Conservation (phyloP, 2,797 vertebrate species). For the Mormyrops boulengeri region DNA sequence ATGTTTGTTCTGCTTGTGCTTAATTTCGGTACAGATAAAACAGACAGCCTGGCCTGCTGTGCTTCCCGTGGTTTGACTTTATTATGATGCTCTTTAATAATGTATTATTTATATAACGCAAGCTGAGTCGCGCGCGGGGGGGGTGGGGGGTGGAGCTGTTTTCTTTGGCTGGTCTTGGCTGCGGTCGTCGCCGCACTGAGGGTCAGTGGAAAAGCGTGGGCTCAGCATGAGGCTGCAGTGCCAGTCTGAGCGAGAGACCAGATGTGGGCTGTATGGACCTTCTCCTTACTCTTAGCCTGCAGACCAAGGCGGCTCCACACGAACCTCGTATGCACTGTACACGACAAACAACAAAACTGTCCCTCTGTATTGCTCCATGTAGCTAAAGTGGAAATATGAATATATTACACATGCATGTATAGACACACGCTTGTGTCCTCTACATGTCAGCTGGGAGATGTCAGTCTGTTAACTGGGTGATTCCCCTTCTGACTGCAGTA, state of each 20-base stretch:
- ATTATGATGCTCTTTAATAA: conserved; percentile 19
- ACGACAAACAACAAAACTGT: neutral
- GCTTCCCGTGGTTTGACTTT: neutral
- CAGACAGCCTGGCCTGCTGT: neutral
- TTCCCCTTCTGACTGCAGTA: neutral
- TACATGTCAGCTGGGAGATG: neutral
- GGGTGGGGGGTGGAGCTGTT: neutral
- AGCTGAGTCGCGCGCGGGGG: neutral
- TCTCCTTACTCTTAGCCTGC: neutral
- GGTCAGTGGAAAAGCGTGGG: neutral
- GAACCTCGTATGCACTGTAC: neutral
- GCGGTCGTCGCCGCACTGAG: neutral
- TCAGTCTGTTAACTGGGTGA: neutral
- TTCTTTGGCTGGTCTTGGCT: neutral
- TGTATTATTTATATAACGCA: conserved; percentile 12
- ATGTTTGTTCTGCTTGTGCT: neutral
- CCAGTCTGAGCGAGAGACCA: neutral
- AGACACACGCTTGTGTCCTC: neutral
- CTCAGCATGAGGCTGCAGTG: neutral
- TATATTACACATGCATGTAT: neutral
- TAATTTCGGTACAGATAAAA: neutral
- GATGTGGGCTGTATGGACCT: neutral
- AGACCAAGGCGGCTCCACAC: neutral
- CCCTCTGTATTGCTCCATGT: neutral
- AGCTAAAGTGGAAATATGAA: neutral